Conservation (phyloP, 2,113 vertebrate species). For the Dendrocopos noguchii region DNA sequence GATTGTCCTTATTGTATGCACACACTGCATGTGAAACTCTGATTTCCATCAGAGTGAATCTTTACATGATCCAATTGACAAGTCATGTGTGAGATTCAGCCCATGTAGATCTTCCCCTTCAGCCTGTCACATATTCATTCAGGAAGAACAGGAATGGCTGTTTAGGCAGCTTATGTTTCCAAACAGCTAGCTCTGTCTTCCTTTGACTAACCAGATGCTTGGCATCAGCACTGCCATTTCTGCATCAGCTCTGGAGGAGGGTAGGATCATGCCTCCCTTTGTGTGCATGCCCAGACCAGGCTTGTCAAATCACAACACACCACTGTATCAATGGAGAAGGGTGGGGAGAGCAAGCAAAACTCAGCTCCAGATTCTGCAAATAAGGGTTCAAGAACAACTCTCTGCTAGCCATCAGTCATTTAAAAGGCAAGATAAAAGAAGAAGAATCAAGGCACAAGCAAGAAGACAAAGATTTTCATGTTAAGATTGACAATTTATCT, state of each 20-base stretch:
- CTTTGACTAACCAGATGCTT: not conserved
- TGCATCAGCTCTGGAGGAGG: not conserved
- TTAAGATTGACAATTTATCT: not conserved
- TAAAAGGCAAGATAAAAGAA: not conserved
- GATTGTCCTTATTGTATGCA: not conserved
- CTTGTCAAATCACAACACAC: not conserved
- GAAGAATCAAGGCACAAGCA: not conserved
- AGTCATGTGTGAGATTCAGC: conserved; percentile 60
- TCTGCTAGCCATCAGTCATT: not conserved
- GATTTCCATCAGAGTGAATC: conserved; percentile 54
- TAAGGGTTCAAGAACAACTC: not conserved
- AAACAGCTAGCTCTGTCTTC: not conserved
- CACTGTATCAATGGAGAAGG: not conserved
- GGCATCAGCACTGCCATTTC: not conserved
- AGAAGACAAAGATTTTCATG: not conserved
- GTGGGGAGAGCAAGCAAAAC: not conserved
- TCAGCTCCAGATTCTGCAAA: not conserved
- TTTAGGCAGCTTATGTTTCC: conserved; percentile 17
- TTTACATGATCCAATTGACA: conserved; percentile 63
- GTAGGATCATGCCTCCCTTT: not conserved
- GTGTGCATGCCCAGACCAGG: not conserved
- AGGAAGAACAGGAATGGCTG: conserved; percentile 3
- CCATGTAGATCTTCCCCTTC: not conserved
- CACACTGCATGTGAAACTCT: not conserved
- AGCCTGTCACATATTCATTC: conserved; percentile 30